These are phyloP conservation scores for Coendou prehensilis DNA, from an alignment of 2,797 vertebrate genomes.

Conservation along the genomic window DNA sequence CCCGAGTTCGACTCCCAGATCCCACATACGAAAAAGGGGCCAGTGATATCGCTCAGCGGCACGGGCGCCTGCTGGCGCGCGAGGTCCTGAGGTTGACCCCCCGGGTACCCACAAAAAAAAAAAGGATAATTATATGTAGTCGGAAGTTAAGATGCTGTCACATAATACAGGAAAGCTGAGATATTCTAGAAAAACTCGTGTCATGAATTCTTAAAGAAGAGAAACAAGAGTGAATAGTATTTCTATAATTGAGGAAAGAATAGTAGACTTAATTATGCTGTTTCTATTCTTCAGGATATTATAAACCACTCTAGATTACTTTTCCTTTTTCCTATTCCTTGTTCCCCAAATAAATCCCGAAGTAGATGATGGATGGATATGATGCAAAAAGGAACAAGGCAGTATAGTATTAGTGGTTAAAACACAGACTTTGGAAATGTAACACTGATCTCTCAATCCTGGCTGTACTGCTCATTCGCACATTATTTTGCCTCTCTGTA, in stretches of 20 bases:
- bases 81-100: too few species aligned
- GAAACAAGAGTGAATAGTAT: slow-evolving; percentile 21
- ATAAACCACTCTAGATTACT: slow-evolving; percentile 4
- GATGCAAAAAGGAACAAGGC: background rate
- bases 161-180: slow-evolving; percentile 50
- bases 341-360: slow-evolving; percentile 16
- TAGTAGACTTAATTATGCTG: background rate
- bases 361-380: background rate
- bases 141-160: slow-evolving; percentile 64
- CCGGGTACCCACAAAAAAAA: too few species aligned
- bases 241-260: slow-evolving; percentile 11
- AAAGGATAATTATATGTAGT: slow-evolving; percentile 32
- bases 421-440: background rate
- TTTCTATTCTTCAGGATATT: background rate
- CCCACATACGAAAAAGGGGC: too few species aligned
- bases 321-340: background rate
- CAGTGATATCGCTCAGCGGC: too few species aligned
- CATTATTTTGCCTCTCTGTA: background rate
- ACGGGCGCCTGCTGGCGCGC: too few species aligned
- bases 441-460: background rate
- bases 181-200: slow-evolving; percentile 59
- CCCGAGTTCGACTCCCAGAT: too few species aligned
- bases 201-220: slow-evolving; percentile 59
- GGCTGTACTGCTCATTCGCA: background rate
- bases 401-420: background rate